Evolutionary conservation across 2,888 invertebrate genomes (phyloP), one percentile per base, ranked within the genome.

Genomic region (Operophtera brumata): DNA sequence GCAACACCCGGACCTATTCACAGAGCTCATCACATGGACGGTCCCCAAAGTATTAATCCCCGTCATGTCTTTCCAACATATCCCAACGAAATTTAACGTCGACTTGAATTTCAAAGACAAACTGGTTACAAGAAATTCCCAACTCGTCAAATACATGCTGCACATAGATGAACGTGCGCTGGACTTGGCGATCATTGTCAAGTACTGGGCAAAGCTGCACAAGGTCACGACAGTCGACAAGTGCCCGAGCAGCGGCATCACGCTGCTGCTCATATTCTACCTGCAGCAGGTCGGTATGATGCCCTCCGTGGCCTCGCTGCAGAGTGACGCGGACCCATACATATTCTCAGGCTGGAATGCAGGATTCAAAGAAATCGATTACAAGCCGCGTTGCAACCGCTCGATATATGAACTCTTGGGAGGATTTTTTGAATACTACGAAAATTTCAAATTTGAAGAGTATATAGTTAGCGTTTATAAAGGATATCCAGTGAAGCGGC

Each of bases 361-460:
- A 9, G 55, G 41, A 5, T 61, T 55, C 26, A 8, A 53, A 32
- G 47, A 55, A 39, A 37, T 54, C 3, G 11, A 43, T 11, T 53
- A 57, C 39, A 11, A 35, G 1, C 13, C 47, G 7, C n/a, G 36
- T 3, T 41, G 47, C 25, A 47, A 54, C 8, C 41, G 12, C 1
- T 13, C 58, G n/a, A 44, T 58, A 7, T 47, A 50, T 26, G 32
- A 50, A 20, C 40, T 57, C 59, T 57, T 63, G 36, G 58, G 59
- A 34, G 69, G 63, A 7, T 65, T 64, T 58, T 71, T 71, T 61
- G 49, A 46, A 59, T 72, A 67, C 61, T 65, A 62, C 62, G 46
- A 57, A 43, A 53, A 62, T 42, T 52, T 58, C 11, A 46, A 53
- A 20, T 57, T 26, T 9, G 14, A 50, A 11, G 36, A 50, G 10